Percentiles rank a stretch among this genome's conserved stretches.
These are phyloP conservation scores for Neolamprologus variostigma DNA, from an alignment of 2,113 vertebrate species.

Conservation along the genomic window DNA sequence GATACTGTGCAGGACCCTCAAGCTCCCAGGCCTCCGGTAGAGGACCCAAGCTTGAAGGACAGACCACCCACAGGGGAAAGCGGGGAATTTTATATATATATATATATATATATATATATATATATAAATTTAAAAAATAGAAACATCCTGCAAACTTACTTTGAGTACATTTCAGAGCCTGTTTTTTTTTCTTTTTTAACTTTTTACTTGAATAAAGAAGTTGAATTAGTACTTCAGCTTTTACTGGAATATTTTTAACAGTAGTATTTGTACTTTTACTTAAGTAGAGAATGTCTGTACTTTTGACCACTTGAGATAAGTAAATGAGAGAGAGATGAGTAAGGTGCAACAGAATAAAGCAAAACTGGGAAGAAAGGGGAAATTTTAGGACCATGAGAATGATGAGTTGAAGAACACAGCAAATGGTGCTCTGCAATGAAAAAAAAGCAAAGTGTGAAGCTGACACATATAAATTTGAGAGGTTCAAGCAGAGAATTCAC, in stretches of 20 bases:
- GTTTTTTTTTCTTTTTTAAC: fast-evolving
- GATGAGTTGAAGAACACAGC: not conserved
- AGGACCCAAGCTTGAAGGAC: no score
- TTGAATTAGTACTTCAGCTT: not conserved
- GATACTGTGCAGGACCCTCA: no score
- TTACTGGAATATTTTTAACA: not conserved
- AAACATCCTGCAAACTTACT: not conserved
- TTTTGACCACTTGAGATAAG: not conserved
- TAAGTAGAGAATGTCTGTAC: not conserved
- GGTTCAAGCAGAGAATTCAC: not conserved
- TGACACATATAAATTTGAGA: not conserved
- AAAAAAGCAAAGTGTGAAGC: not conserved
- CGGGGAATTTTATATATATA: no score
- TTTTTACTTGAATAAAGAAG: not conserved
- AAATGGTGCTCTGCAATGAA: not conserved
- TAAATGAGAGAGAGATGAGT: not conserved
- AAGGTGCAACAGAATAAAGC: not conserved
- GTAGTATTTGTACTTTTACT: not conserved
- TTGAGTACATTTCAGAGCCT: not conserved
- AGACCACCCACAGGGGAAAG: no score
- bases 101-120: no score
- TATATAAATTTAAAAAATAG: not conserved
- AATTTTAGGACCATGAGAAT: not conserved
- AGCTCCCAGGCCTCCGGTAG: no score
- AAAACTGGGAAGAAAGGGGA: not conserved